Conservation (phyloP, 2,888 invertebrate genomes). For the Apotomis turbidana region DNA sequence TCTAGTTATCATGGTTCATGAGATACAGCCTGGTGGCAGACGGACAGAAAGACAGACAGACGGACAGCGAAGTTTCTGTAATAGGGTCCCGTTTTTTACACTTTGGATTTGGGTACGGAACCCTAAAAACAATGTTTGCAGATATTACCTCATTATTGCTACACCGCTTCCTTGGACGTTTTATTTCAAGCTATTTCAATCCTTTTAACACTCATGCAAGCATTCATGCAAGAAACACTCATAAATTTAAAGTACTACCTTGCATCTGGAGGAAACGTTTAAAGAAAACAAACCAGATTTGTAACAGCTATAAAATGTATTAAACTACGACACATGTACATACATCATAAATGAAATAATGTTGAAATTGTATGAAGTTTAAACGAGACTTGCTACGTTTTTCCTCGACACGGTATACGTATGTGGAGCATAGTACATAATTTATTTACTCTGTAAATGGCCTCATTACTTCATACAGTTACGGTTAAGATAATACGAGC, state of each 20-base stretch:
- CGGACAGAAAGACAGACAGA: too few relatives aligned
- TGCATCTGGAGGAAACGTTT: conserved; percentile 6
- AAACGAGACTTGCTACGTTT: not conserved
- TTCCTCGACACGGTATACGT: not conserved
- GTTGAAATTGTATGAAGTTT: not conserved
- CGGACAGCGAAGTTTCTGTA: too few relatives aligned
- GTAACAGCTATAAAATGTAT: conserved; percentile 1
- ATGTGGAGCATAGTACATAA: conserved; percentile 28
- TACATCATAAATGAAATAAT: not conserved
- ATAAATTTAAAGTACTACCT: conserved; percentile 10
- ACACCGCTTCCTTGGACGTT: not conserved
- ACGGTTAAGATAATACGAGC: conserved; percentile 20
- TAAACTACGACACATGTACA: not conserved
- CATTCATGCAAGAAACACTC: conserved; percentile 9
- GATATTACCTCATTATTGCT: not conserved
- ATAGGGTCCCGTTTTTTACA: too few relatives aligned
- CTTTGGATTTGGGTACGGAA: too few relatives aligned
- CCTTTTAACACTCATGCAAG: conserved; percentile 5
- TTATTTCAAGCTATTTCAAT: not conserved
- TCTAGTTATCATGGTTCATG: too few relatives aligned
- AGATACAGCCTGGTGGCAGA: too few relatives aligned
- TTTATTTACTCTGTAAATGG: conserved; percentile 29
- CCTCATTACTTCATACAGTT: conserved; percentile 35
- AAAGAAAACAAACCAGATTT: conserved; percentile 7
- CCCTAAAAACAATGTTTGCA: too few relatives aligned